Percentiles rank a stretch among this genome's conserved stretches.
These are phyloP conservation scores for Lycodopsis pacificus DNA, from an alignment of 2,797 vertebrate species.

Conservation along the genomic window DNA sequence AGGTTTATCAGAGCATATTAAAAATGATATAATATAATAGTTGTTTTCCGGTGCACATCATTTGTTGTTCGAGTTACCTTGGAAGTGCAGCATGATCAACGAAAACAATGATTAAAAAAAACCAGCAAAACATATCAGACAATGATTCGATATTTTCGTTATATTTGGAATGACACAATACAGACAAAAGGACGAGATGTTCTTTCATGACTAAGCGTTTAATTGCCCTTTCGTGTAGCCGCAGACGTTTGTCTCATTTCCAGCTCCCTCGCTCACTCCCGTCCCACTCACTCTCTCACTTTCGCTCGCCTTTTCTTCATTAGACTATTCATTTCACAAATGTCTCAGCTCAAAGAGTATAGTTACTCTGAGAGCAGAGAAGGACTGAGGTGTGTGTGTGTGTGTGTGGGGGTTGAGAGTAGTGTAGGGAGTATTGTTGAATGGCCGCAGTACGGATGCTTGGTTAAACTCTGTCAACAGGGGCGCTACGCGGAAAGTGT, in stretches of 20 bases:
- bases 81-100: neutral
- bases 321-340: slow-evolving; percentile 63
- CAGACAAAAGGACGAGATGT: slow-evolving; percentile 49
- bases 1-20: neutral
- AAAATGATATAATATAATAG: neutral
- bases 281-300: slow-evolving; percentile 67
- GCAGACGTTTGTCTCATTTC: slow-evolving; percentile 72
- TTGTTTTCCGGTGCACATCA: neutral
- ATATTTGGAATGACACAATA: slow-evolving; percentile 45
- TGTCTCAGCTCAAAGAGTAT: slow-evolving; percentile 53
- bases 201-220: slow-evolving; percentile 63
- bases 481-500: slow-evolving; percentile 34
- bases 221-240: slow-evolving; percentile 55
- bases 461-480: slow-evolving; percentile 46
- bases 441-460: slow-evolving; percentile 40
- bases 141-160: slow-evolving; percentile 28
- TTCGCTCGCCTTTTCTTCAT: slow-evolving; percentile 63
- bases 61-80: neutral
- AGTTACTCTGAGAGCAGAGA: slow-evolving; percentile 42
- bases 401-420: slow-evolving; percentile 38
- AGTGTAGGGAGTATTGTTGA: slow-evolving; percentile 30
- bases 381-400: slow-evolving; percentile 41
- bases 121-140: slow-evolving; percentile 17
- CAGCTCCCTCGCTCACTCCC: slow-evolving; percentile 51
- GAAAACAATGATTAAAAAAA: slow-evolving; percentile 1